Percentiles rank a stretch among this genome's conserved stretches.
Conservation (phyloP, 2,113 vertebrate genomes). For the Melanerpes aurifrons region DNA sequence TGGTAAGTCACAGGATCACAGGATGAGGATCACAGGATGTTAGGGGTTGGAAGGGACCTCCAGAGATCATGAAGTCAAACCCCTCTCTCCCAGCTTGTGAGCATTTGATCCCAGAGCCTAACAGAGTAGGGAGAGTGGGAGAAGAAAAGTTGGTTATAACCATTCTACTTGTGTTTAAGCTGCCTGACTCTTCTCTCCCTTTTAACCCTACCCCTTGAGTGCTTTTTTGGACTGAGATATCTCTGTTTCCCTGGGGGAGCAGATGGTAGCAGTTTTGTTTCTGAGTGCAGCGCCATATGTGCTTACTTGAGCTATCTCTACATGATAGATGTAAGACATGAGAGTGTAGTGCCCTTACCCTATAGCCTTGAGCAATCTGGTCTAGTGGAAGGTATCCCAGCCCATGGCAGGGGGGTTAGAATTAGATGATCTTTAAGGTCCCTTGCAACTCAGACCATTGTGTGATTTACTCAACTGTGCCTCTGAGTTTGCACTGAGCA, state of each 20-base stretch:
- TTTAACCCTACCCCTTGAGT: rapidly evolving
- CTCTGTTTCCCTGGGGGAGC: neutral
- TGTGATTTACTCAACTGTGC: neutral
- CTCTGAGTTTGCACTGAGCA: neutral
- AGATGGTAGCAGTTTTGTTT: neutral
- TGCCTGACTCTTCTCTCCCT: neutral
- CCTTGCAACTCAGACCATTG: too few relatives aligned
- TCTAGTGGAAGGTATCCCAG: too few relatives aligned
- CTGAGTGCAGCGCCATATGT: neutral
- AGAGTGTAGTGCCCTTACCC: neutral
- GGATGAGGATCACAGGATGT: too few relatives aligned
- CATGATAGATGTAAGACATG: rapidly evolving
- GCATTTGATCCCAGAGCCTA: neutral
- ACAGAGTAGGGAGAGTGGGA: neutral
- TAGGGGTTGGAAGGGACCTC: too few relatives aligned
- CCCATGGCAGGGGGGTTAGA: too few relatives aligned
- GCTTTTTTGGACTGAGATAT: neutral
- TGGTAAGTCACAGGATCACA: constrained; percentile 67
- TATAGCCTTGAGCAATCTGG: too few relatives aligned
- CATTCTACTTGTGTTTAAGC: neutral
- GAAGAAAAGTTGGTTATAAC: neutral
- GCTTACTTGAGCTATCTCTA: neutral
- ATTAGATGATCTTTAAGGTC: too few relatives aligned
- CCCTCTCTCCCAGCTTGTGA: neutral
- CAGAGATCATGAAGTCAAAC: too few relatives aligned